phyloP scores from a whole-genome alignment of 2,797 vertebrate species.

The Parauchenoglanis ngamensis region DNA sequence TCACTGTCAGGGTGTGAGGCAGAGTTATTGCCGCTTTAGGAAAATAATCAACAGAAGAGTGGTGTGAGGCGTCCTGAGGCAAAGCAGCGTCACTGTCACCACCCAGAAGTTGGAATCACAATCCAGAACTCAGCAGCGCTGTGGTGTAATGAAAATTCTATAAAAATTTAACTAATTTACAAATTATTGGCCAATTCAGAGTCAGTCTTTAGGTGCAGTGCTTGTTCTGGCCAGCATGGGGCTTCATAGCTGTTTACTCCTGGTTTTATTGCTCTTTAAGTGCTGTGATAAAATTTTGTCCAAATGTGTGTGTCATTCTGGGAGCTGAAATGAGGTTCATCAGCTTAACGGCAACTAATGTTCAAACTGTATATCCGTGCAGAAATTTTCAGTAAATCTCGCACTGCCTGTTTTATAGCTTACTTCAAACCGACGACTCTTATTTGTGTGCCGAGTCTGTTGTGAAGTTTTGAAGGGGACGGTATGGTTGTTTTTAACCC shows the following conservation, averaged over 20 bases:
- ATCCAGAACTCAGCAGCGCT: neutral
- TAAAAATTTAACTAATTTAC: neutral
- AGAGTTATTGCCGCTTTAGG: too few species aligned
- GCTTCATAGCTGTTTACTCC: neutral
- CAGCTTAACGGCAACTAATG: neutral
- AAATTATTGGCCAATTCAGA: neutral
- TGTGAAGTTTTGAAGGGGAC: neutral
- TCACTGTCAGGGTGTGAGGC: neutral
- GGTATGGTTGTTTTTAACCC: neutral
- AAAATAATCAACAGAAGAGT: too few species aligned
- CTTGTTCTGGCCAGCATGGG: neutral
- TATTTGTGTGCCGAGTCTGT: neutral
- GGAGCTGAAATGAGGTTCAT: neutral
- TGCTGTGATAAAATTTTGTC: neutral
- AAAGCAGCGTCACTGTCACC: neutral
- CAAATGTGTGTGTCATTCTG: neutral
- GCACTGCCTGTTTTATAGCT: neutral
- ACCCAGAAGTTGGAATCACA: neutral
- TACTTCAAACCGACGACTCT: neutral
- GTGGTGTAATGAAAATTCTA: neutral
- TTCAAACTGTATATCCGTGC: neutral
- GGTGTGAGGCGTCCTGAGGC: neutral
- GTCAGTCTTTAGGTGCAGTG: neutral
- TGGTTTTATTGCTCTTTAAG: neutral
- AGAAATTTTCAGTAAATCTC: neutral